phyloP scores from a whole-genome alignment of 2,113 vertebrate species.

The Pionites leucogaster region DNA sequence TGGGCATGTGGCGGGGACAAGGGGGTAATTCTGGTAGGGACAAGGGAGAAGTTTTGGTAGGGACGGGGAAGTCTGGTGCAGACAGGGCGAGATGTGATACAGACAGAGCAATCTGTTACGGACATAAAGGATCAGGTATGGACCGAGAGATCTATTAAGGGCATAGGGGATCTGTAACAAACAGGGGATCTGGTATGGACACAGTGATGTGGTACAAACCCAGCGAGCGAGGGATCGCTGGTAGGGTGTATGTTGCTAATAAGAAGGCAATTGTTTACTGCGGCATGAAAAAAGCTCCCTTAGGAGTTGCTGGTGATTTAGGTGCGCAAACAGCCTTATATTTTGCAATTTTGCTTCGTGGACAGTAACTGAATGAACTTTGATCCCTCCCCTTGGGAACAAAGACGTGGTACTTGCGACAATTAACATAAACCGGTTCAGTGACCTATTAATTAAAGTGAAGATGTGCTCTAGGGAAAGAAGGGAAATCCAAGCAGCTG shows the following conservation, averaged over 20 bases:
- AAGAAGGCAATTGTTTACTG: background rate
- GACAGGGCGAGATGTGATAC: background rate
- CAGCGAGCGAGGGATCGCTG: background rate
- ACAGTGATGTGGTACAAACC: background rate
- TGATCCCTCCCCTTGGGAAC: constrained; percentile 34
- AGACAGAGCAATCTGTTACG: background rate
- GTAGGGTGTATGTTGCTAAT: background rate
- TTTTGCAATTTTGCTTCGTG: background rate
- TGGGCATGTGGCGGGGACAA: background rate
- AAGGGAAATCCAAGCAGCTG: background rate
- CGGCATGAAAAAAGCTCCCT: background rate
- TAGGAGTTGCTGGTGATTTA: background rate
- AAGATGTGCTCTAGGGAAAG: constrained; percentile 24
- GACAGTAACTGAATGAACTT: constrained; percentile 1
- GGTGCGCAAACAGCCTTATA: background rate
- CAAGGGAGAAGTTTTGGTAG: background rate
- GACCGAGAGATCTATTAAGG: background rate
- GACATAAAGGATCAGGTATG: background rate
- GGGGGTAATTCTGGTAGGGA: background rate
- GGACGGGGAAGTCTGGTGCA: background rate
- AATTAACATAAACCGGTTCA: constrained; percentile 54
- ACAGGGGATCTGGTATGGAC: background rate
- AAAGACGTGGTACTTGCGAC: constrained; percentile 14
- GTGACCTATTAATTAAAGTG: constrained; percentile 60
- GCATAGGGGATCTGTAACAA: background rate